phyloP scores from a whole-genome alignment of 2,113 vertebrate species.

The Pimephales promelas region DNA sequence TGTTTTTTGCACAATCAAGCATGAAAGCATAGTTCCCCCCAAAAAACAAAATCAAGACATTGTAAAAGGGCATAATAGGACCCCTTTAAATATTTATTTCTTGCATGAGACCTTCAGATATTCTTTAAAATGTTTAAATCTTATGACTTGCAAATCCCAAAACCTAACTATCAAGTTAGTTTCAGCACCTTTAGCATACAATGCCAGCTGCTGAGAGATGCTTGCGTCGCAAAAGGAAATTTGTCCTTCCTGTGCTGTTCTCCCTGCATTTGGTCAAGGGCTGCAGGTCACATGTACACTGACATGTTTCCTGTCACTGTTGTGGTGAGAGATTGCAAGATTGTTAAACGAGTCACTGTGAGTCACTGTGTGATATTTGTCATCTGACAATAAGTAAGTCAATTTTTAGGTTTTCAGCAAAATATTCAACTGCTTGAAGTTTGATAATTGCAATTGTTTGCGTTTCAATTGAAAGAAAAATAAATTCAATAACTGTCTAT shows the following conservation, averaged over 20 bases:
- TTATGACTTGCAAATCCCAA: slow-evolving; percentile 10
- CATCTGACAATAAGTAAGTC: background rate
- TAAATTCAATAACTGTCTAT: background rate
- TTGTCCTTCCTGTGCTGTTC: slow-evolving; percentile 12
- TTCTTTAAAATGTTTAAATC: background rate
- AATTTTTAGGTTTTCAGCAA: background rate
- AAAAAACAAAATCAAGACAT: too few relatives aligned
- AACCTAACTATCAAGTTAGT: background rate
- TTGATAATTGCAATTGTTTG: background rate
- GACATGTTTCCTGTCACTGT: slow-evolving; percentile 24
- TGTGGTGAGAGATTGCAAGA: background rate
- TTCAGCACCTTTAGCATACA: slow-evolving; percentile 25
- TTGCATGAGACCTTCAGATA: background rate
- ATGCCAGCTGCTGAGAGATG: background rate
- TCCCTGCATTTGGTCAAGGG: background rate
- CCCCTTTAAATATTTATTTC: background rate
- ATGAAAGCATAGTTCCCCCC: too few relatives aligned
- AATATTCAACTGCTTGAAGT: background rate
- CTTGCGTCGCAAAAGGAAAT: slow-evolving; percentile 30
- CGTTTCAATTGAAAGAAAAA: background rate
- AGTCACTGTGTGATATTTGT: background rate
- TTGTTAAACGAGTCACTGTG: background rate
- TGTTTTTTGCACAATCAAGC: too few relatives aligned
- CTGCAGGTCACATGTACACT: background rate
- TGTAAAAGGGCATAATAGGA: too few relatives aligned